These are phyloP conservation scores for Fissipunctia ypsillon DNA, from an alignment of 2,888 invertebrate species.

Conservation along the genomic window DNA sequence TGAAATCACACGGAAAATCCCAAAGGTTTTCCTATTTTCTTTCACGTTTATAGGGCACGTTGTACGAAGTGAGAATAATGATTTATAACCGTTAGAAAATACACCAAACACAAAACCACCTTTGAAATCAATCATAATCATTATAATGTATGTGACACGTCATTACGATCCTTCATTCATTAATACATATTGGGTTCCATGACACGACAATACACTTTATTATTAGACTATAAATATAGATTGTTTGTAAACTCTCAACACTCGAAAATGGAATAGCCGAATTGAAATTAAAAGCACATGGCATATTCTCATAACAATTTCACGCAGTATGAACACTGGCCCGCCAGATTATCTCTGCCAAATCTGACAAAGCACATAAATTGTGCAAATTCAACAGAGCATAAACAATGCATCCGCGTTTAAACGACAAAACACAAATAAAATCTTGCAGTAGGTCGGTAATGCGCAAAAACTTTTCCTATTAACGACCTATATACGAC, in stretches of 20 bases:
- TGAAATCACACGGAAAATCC: slow-evolving; percentile 69
- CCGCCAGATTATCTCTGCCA: slow-evolving; percentile 69
- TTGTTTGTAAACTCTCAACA: slow-evolving; percentile 47
- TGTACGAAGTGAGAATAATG: slow-evolving; percentile 34
- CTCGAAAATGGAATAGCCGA: slow-evolving; percentile 56
- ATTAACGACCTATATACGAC: slow-evolving; percentile 75
- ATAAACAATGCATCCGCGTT: slow-evolving; percentile 70
- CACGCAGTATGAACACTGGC: slow-evolving; percentile 68
- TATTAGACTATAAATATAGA: slow-evolving; percentile 61
- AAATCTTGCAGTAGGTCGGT: slow-evolving; percentile 67
- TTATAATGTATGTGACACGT: slow-evolving; percentile 4
- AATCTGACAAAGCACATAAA: slow-evolving; percentile 72
- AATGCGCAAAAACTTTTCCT: slow-evolving; percentile 81
- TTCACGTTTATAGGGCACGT: slow-evolving; percentile 37
- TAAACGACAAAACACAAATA: slow-evolving; percentile 65
- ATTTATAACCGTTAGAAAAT: slow-evolving; percentile 57
- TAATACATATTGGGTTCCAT: slow-evolving; percentile 34
- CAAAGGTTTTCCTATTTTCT: slow-evolving; percentile 58
- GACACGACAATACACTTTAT: slow-evolving; percentile 57
- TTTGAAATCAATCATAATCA: slow-evolving; percentile 46
- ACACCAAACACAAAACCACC: slow-evolving; percentile 30
- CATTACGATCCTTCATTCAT: slow-evolving; percentile 44
- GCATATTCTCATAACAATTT: slow-evolving; percentile 73
- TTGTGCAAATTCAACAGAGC: slow-evolving; percentile 68
- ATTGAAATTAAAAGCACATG: slow-evolving; percentile 70